Conservation (phyloP, 92 coral and sea anemone species). For the Palythoa grandiflora region DNA sequence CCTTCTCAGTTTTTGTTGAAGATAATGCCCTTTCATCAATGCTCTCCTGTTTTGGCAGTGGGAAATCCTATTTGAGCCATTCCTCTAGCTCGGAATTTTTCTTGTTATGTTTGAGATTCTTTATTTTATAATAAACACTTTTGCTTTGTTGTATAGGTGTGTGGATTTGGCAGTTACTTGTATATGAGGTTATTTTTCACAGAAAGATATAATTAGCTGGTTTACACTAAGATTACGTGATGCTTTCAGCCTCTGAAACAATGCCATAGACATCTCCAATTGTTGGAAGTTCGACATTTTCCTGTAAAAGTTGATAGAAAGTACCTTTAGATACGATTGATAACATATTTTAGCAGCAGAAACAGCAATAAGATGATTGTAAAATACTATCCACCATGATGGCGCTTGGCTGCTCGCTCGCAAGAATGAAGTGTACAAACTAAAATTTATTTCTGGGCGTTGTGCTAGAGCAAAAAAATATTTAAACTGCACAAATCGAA, state of each 20-base stretch:
- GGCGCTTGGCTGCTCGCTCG: too few species aligned
- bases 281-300: neutral
- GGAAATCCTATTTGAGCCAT: conserved; percentile 7
- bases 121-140: neutral
- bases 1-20: conserved; percentile 30
- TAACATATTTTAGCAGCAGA: neutral
- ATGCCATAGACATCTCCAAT: neutral
- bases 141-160: conserved; percentile 31
- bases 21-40: conserved; percentile 20
- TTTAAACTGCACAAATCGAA: conserved; percentile 15
- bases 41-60: conserved; percentile 18
- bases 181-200: conserved; percentile 29
- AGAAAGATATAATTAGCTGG: conserved; percentile 26
- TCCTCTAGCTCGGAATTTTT: neutral
- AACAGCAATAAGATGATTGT: conserved; percentile 8
- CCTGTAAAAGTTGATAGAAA: neutral
- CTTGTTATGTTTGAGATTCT: conserved; percentile 12
- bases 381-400: neutral
- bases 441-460: neutral
- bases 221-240: neutral
- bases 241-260: neutral
- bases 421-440: too few species aligned
- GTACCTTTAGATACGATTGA: neutral
- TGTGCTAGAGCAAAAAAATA: neutral
- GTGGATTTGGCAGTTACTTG: conserved; percentile 28